Evolutionary conservation across 2,113 vertebrate genomes (phyloP), one percentile per base, ranked within the genome.

Genomic region (Tringa solitaria): DNA sequence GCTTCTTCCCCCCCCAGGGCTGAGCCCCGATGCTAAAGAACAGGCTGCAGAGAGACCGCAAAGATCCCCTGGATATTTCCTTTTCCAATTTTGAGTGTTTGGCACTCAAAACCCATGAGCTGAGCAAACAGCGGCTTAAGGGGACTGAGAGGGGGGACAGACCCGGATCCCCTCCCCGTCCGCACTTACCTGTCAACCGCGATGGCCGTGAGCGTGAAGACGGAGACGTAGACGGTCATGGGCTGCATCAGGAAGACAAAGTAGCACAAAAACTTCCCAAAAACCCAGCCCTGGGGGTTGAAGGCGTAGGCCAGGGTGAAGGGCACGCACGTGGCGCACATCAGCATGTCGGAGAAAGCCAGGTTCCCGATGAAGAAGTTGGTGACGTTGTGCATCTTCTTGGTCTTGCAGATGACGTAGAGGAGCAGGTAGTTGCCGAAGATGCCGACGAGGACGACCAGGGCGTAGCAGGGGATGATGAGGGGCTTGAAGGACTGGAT

Each of bases 331-430:
- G 98, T 98, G 50, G 98, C 98, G 4, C 99, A 99, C 98, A 99
- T 99, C 91, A 99, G 97, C 99, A 99, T 99, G 97, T 99, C 99
- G 0, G 99, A 99, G 96, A 99, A 99, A 26, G 99, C 99, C 97
- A 99, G 94, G 97, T 99, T 99, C 22, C 98, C 99, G 13, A 99
- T 99, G 89, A 99, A 99, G 89, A 99, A 99, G 97, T 99, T 99
- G 97, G 98, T 99, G 94, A 99, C 98, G 3, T 99, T 99, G 98
- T 99, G 98, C 98, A 99, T 99, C 97, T 98, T 99, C 94, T 98
- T 98, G 45, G 98, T 98, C 96, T 97, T 97, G 84, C 98, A 99
- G 90, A 99, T 99, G 93, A 99, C 98, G 3, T 99, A 99, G 39
- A 99, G 98, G 67, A 99, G 98, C 92, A 99, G 97, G 80, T 99